Evolutionary conservation across 64 coral and sea anemone species (phyloP), one percentile per base, ranked within the genome.

Genomic region (Anthopleura sola): DNA sequence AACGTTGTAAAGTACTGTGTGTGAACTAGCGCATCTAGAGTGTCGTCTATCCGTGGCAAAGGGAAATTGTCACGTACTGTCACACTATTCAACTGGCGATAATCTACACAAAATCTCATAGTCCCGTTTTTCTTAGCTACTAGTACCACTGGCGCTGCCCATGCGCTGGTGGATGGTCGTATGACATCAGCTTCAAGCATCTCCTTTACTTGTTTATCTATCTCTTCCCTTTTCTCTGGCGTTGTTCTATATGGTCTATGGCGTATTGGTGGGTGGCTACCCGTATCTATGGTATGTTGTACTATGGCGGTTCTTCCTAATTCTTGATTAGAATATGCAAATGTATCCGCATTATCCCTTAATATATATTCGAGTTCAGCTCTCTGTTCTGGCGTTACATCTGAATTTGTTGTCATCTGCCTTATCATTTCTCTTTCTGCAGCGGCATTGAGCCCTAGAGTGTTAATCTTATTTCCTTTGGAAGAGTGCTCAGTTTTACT

Each of bases 271-370:
- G 82, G 4, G 49, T 90, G 83, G 47, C 60, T 16, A 5, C 56
- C 75, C 0, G 89, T 91, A 23, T 91, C 83, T 13, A 86, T 91
- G n/a, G 24, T 79, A 54, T 91, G 89, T 34, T 78, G 20, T 0
- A 91, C 89, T 38, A 86, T 31, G 0, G 19, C 21, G 8, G 50
- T 91, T 3, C 71, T 24, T 7, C 83, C 89, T 36, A 86, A 51
- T 68, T 86, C 85, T 20, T 68, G 51, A 71, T 36, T 69, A 0
- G 84, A 49, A 10, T 47, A 85, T 24, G 84, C 84, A 74, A 85
- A 85, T 47, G 69, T 37, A 69, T 85, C 60, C 16, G 26, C 38
- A 80, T 87, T 80, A 4, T 33, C 20, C 19, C 55, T 19, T 57
- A 80, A n/a, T 1, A 87, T 10, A 24, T 80, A 20, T 19, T 37